Evolutionary conservation across 1,140 invertebrate genomes (phyloP), one percentile per base, ranked within the genome.

Genomic region (Globodera rostochiensis): DNA sequence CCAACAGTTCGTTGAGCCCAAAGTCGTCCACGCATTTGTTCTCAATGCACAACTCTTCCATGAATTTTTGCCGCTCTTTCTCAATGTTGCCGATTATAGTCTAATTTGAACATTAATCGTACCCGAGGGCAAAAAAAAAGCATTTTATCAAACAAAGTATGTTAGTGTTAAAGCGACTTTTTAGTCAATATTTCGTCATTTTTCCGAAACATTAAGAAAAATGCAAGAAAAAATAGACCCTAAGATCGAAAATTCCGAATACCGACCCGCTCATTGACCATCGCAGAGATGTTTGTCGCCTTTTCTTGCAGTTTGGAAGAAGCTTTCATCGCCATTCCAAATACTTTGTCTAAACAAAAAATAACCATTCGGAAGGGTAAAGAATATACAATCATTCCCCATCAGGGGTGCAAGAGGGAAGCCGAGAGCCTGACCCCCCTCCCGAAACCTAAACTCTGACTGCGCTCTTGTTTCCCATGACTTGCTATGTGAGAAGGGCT

Each of bases 1-100:
- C 84, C 6, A 84, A 83, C n/a, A 89, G 67, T 47, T 81, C 87
- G 47, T 67, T 60, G 83, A 86, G 88, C 47, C 85, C 84, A 46
- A 80, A 21, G 47, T 57, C 64, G 70, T 70, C 73, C 7, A 80
- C 73, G 11, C 69, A 73, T 36, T 81, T 74, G 45, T 69, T 79
- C 60, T 77, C 80, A 7, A 82, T 80, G 45, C 67, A 49, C 25
- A 79, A 84, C 15, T 80, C 84, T 69, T 87, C 78, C 13, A 85
- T 70, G 15, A 84, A 84, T 36, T 87, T 84, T 81, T 83, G 79
- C 46, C 84, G 77, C 71, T 84, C 80, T 64, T 80, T 84, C 36
- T 84, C 80, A 47, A 85, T 83, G 77, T 85, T 79, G 9, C 84
- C 84, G 47, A 84, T 71, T 21, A 85, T 85, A 5, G 84, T 77